Base-by-base conservation (phyloP, 2,113 vertebrate species). In the Condylura cristata region DNA sequence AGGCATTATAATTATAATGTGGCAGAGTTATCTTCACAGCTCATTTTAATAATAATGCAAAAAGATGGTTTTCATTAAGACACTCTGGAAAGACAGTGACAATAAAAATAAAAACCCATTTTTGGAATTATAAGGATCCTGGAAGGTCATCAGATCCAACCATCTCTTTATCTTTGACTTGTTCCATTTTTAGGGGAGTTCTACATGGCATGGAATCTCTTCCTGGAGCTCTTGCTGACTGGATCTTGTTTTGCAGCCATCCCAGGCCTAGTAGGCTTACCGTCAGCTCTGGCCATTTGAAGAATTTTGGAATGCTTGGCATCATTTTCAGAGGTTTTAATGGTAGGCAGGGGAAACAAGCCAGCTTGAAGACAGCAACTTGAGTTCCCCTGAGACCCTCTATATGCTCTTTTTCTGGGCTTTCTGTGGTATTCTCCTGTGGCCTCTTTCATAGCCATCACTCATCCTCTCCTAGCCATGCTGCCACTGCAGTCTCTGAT, bases 11-110 rank as follows among this genome's bases (percentile, higher is more conserved):
- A 92, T 10, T 66, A 68, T 39, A 80, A 11, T 58, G 22, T 14
- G 51, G 63, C 61, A 93, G 89, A 96, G 96, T 88, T 89, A 92
- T 28, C 5, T 82, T 90, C 51, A 74, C 6, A 58, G 53, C 46
- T 97, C 44, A 78, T 86, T 87, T 65, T 85, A 78, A 86, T 72
- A 80, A 86, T 60, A 96, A 81, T 58, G 20, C 12, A 34, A 93
- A 90, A 93, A 78, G 71, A 65, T 58, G 41, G 34, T n/a, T 90
- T 95, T 93, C 51, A 96, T 89, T 93, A 95, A 74, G 94, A 3
- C 56, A 37, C 51, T 86, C 46, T 74, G 18, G 37, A 63, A 93
- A 90, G 41, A 85, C 80, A 34, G 1, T 70, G 18, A 5, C 72
- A 46, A 41, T n/a, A 79, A 86, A 89, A 93, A 92, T 70, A 51